Percentiles rank a stretch among this genome's conserved stretches.
These are phyloP conservation scores for Cerastoderma edule DNA, from an alignment of 2,888 invertebrate genomes.

Conservation along the genomic window DNA sequence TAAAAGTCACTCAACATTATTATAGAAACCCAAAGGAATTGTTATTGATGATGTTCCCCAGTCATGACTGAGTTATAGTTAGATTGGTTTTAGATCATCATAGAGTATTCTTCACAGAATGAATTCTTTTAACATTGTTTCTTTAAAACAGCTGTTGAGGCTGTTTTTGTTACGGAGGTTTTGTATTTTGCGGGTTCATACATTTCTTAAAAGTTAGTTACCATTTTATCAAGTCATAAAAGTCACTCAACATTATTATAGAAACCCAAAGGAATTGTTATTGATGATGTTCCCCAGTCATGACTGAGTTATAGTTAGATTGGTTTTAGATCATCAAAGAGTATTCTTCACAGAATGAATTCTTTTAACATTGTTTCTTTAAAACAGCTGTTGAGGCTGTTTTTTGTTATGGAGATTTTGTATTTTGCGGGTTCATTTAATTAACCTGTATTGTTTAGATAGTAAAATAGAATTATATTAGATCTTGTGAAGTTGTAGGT, in stretches of 20 bases:
- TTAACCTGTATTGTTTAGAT: too few relatives aligned
- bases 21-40: too few relatives aligned
- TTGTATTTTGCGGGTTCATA: conserved; percentile 28
- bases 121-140: conserved; percentile 53
- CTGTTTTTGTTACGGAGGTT: neutral
- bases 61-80: conserved; percentile 36
- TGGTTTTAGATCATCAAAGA: conserved; percentile 66
- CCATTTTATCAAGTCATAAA: too few relatives aligned
- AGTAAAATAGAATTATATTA: too few relatives aligned
- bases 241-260: too few relatives aligned
- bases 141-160: neutral
- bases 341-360: conserved; percentile 44
- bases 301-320: conserved; percentile 35
- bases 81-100: conserved; percentile 63
- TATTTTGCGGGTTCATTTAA: conserved; percentile 30
- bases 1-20: too few relatives aligned
- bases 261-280: too few relatives aligned
- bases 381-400: neutral
- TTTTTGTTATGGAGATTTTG: neutral
- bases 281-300: conserved; percentile 60
- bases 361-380: conserved; percentile 47
- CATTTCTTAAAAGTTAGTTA: too few relatives aligned
- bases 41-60: conserved; percentile 62
- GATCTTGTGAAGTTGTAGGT: too few relatives aligned
- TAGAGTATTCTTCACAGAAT: conserved; percentile 47